phyloP scores from a whole-genome alignment of 2,888 invertebrate genomes.

The Altica lythri region DNA sequence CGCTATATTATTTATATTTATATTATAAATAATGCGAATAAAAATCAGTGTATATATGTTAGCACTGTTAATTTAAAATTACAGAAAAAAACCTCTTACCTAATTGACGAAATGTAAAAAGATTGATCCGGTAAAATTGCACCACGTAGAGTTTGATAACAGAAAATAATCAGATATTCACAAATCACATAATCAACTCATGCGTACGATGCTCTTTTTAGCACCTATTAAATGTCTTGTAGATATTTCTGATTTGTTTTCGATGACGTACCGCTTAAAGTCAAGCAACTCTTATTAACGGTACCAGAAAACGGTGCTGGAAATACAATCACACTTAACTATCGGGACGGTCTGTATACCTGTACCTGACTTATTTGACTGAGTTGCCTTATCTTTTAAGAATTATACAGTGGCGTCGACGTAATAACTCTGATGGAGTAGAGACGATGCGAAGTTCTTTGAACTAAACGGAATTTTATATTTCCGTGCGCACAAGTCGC shows the following conservation, averaged over 20 bases:
- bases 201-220: conserved; percentile 6
- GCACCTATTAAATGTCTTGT: conserved; percentile 9
- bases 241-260: conserved; percentile 17
- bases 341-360: no score
- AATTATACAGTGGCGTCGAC: conserved; percentile 10
- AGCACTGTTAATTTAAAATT: no score
- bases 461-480: no score
- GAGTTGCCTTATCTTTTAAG: conserved; percentile 21
- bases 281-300: conserved; percentile 35
- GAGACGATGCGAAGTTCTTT: no score
- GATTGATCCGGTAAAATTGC: no score
- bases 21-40: no score
- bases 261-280: conserved; percentile 26
- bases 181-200: conserved; percentile 29
- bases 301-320: conserved; percentile 40
- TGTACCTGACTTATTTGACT: conserved; percentile 26
- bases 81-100: background rate
- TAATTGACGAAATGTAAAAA: background rate
- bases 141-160: background rate
- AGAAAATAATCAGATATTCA: background rate
- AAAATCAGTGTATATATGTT: no score
- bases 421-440: background rate
- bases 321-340: conserved; percentile 18
- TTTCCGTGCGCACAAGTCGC: no score
- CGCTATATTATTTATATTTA: no score